These are phyloP conservation scores for Gouania willdenowi DNA, from an alignment of 2,797 vertebrate species.

Conservation along the genomic window DNA sequence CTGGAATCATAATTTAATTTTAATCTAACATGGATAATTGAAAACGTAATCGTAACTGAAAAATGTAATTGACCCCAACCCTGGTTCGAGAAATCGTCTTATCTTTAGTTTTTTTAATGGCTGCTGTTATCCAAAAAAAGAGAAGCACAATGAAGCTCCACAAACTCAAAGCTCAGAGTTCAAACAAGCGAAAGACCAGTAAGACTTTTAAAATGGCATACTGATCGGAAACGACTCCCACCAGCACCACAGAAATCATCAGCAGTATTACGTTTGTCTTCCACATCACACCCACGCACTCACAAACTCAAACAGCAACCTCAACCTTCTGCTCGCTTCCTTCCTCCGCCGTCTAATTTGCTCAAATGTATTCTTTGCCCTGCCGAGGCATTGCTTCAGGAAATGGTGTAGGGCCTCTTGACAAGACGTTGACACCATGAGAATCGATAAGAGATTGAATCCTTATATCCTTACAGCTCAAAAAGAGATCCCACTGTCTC, in stretches of 20 bases:
- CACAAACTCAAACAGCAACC: conserved; percentile 1
- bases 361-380: conserved; percentile 13
- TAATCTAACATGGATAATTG: too few species aligned
- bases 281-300: neutral
- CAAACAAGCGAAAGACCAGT: too few species aligned
- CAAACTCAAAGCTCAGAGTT: too few species aligned
- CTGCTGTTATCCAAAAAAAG: too few species aligned
- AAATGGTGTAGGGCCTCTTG: conserved; percentile 36
- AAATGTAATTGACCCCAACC: too few species aligned
- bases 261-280: neutral
- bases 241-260: neutral
- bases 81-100: too few species aligned
- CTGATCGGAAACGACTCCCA: neutral
- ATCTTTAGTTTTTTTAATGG: too few species aligned
- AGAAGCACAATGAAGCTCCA: too few species aligned
- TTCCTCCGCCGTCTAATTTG: neutral
- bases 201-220: neutral
- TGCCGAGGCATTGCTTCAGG: conserved; percentile 42
- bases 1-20: too few species aligned
- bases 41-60: too few species aligned
- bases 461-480: conserved; percentile 58
- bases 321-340: neutral
- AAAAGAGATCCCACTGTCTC: conserved; percentile 41
- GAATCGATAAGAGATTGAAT: conserved; percentile 61
- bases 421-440: conserved; percentile 47